Evolutionary conservation across 2,888 invertebrate species (phyloP).

Genomic region (Dynastes maya): DNA sequence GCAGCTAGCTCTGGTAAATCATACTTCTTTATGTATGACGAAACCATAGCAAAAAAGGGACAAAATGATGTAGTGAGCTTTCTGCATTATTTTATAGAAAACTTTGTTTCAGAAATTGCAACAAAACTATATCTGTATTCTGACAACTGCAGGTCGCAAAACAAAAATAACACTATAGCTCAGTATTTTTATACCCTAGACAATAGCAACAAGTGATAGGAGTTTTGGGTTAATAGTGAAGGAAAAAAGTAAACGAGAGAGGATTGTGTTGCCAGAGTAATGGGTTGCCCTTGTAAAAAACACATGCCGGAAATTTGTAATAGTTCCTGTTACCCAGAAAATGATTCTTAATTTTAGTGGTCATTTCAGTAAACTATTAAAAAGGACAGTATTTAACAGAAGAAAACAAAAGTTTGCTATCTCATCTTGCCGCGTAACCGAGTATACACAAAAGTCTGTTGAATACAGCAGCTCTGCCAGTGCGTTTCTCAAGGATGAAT

Average conservation of each 20-base stretch:
- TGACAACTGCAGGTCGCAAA: neutral
- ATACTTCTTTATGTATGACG: slow-evolving; percentile 50
- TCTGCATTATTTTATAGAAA: slow-evolving; percentile 48
- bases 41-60: slow-evolving; percentile 48
- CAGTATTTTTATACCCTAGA: slow-evolving; percentile 50
- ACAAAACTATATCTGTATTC: slow-evolving; percentile 27
- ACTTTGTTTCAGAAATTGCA: slow-evolving; percentile 19
- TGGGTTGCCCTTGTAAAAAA: neutral
- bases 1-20: slow-evolving; percentile 40
- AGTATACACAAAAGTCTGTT: neutral
- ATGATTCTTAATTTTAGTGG: neutral
- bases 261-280: neutral
- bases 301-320: neutral
- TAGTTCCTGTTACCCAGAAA: neutral
- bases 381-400: no score
- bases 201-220: slow-evolving; percentile 48
- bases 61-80: slow-evolving; percentile 31
- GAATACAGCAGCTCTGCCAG: neutral
- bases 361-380: neutral
- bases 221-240: slow-evolving; percentile 52
- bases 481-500: neutral
- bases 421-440: neutral
- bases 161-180: slow-evolving; percentile 44
- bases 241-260: neutral
- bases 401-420: neutral